Evolutionary conservation across 2,888 invertebrate species (phyloP), one percentile per base, ranked within the genome.

Genomic region (Lasius fuliginosus): DNA sequence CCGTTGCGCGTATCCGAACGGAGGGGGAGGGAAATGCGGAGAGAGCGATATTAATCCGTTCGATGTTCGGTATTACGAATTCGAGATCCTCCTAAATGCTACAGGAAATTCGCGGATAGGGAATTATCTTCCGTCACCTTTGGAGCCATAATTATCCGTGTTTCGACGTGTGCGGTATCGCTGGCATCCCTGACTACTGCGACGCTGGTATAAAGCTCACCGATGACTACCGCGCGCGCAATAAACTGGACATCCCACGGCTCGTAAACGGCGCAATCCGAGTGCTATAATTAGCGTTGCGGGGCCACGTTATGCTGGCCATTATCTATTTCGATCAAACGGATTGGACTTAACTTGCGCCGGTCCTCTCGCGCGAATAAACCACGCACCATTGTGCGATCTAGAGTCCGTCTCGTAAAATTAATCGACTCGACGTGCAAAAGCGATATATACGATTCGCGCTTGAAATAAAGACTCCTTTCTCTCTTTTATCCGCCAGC

Each of bases 281-380:
- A 71, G 56, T 40, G 77, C 77, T 83, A 83, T 85, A 85, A 85
- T 85, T 85, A 85, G 77, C 65, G 49, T 67, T 33, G 56, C 69
- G 46, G 40, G 58, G 23, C n/a, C 60, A 30, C 71, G 79, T 79
- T 84, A 79, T 71, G 49, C 27, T 36, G 58, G 67, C 33, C 65
- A 73, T 84, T 84, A 84, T 84, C 67, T 84, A 84, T 81, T 84
- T 81, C 73, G 73, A 84, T 84, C 84, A 53, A 73, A 67, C 58
- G 71, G 60, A 81, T 81, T 81, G 81, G 40, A 84, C 81, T 81
- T 73, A 73, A 84, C 69, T 56, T 12, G 23, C 64, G 64, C 18
- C 46, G 71, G 60, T 36, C n/a, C 33, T 62, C 30, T 69, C 15
- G n/a, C 46, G 60, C 46, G 71, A 71, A 81, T 60, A 49, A 79